phyloP scores from a whole-genome alignment of 2,113 vertebrate genomes.

The Pelobates fuscus region DNA sequence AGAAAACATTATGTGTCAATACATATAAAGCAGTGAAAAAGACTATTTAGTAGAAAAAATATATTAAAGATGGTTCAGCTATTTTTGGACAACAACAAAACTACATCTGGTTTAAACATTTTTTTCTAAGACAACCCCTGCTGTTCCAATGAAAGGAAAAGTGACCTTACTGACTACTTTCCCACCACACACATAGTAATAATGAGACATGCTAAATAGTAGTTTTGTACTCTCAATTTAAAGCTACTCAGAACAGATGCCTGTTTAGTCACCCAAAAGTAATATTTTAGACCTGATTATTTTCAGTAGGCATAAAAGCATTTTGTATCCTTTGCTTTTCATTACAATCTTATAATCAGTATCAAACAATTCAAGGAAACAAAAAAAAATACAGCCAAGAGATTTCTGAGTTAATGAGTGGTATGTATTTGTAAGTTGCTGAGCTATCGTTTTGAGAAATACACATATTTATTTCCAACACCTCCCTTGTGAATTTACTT shows the following conservation, averaged over 20 bases:
- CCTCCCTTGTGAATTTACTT: slow-evolving; percentile 24
- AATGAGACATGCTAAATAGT: not conserved
- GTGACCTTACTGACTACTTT: too few relatives aligned
- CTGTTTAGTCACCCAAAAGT: not conserved
- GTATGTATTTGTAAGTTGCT: slow-evolving; percentile 18
- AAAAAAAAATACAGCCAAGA: not conserved
- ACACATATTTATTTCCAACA: slow-evolving; percentile 29
- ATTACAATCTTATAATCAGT: not conserved
- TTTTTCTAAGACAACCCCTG: too few relatives aligned
- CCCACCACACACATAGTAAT: not conserved
- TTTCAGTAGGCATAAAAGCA: not conserved
- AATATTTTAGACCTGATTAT: not conserved
- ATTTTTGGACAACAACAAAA: too few relatives aligned
- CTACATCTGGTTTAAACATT: too few relatives aligned
- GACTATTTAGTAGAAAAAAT: too few relatives aligned
- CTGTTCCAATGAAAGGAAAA: too few relatives aligned
- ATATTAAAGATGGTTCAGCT: too few relatives aligned
- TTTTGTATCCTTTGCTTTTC: not conserved
- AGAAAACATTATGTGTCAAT: too few relatives aligned
- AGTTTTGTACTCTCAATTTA: not conserved
- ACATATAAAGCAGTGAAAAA: too few relatives aligned
- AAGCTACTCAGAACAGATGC: not conserved
- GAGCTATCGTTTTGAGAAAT: slow-evolving; percentile 17
- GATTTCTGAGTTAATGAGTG: not conserved
- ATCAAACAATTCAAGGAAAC: not conserved